phyloP scores from a whole-genome alignment of 2,888 invertebrate species.

The Leptarthrus brevirostris region DNA sequence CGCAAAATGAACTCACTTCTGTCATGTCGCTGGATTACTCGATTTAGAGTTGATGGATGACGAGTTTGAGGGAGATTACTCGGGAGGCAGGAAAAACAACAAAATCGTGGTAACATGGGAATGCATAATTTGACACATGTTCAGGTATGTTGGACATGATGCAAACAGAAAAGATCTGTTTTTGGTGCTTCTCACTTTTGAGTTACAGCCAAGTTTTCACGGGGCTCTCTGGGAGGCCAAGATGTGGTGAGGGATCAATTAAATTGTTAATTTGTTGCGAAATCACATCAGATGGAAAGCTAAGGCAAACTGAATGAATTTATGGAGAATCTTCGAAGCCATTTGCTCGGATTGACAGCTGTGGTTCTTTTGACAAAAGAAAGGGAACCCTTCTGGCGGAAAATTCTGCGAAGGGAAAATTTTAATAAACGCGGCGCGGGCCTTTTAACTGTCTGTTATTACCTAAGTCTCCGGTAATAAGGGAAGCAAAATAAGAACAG shows the following conservation, averaged over 20 bases:
- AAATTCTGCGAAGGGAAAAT: not conserved
- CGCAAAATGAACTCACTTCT: constrained; percentile 43
- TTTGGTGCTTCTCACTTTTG: constrained; percentile 7
- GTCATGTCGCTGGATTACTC: constrained; percentile 36
- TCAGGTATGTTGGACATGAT: constrained; percentile 39
- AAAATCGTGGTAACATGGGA: constrained; percentile 26
- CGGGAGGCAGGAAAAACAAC: not conserved
- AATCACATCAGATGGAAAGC: constrained; percentile 25
- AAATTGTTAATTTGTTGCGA: constrained; percentile 50
- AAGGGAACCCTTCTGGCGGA: constrained; percentile 9
- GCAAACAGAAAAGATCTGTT: constrained; percentile 41
- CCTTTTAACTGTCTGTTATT: not conserved
- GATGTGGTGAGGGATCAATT: constrained; percentile 43
- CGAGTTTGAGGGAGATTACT: constrained; percentile 4
- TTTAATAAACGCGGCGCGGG: not conserved
- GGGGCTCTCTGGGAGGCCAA: constrained; percentile 1
- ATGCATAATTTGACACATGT: constrained; percentile 48
- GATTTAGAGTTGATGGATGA: constrained; percentile 19
- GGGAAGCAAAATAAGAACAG: constrained; percentile 25
- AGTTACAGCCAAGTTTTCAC: not conserved
- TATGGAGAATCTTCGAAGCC: not conserved
- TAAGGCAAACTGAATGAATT: not conserved
- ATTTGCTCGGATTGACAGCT: no score
- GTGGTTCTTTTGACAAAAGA: not conserved
- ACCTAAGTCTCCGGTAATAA: constrained; percentile 11